Base-by-base conservation (phyloP, 2,113 vertebrate genomes). In the Nesoenas mayeri region DNA sequence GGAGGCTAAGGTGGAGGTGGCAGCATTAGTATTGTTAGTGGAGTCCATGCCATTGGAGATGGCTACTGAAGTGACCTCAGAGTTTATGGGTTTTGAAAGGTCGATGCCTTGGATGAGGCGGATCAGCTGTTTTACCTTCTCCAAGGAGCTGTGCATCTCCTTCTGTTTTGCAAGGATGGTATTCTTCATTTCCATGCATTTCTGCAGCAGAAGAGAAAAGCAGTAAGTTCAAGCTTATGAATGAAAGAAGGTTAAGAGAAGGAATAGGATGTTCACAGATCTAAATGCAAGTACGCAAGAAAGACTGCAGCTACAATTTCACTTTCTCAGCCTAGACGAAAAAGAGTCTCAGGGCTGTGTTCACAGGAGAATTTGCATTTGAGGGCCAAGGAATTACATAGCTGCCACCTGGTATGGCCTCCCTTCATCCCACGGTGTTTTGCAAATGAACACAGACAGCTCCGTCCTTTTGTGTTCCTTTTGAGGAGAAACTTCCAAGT, bases 131-230 rank as follows among this genome's bases (percentile, higher is more conserved):
- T 99, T 99, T 80, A 99, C 99, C 97, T 99, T 99, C 93, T 99
- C 99, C 97, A 99, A 97, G 79, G 99, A 99, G 85, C 98, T 98
- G 98, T 99, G 99, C 99, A 99, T 99, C 96, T 99, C 99, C 96
- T 99, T 99, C 98, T 99, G 99, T 92, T 99, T 98, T 80, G 99
- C 98, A 96, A 99, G 98, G 97, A 99, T 99, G 97, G 97, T 98
- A 82, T 99, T 99, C 98, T 99, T 99, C 98, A 99, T 99, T 97
- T 99, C 99, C 99, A 99, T 99, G 97, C 99, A 99, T 99, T 99
- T 99, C 99, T 99, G 96, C 67, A 91, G 95, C 83, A 85, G 95
- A 98, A 28, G 25, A 92, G 25, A 96, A 94, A 85, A 73, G 61
- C 85, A 60, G 62, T 83, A 85, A 82, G 89, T 61, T 84, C 21